These are phyloP conservation scores for Loxodonta africana DNA, from an alignment of 2,113 vertebrate species.

Conservation along the genomic window DNA sequence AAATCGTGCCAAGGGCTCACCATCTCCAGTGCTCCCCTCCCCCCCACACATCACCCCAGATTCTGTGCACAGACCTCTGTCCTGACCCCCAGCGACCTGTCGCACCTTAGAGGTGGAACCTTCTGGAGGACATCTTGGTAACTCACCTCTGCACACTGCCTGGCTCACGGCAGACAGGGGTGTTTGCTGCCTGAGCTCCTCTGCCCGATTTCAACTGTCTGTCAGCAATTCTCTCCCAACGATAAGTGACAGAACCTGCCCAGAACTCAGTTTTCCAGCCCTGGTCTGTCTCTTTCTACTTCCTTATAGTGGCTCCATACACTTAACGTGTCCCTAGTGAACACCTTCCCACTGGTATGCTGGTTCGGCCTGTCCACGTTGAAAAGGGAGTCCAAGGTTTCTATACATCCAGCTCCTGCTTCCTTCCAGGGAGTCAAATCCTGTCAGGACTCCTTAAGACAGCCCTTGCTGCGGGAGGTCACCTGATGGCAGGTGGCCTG, in stretches of 20 bases:
- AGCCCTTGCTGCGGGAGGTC: background rate
- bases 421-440: background rate
- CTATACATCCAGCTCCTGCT: background rate
- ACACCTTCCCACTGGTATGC: background rate
- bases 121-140: background rate
- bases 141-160: rapidly evolving
- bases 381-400: background rate
- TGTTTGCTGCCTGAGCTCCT: background rate
- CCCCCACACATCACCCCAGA: too few species aligned
- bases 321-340: rapidly evolving
- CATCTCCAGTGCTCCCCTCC: background rate
- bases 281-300: background rate
- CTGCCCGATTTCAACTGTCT: rapidly evolving
- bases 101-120: background rate
- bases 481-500: rapidly evolving
- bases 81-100: background rate
- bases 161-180: too few species aligned
- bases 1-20: background rate
- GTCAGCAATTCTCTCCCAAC: rapidly evolving
- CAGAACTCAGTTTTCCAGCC: rapidly evolving
- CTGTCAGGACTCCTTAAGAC: too few species aligned
- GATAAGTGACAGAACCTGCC: background rate
- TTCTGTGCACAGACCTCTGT: too few species aligned
- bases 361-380: background rate
- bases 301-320: background rate